Evolutionary conservation across 92 coral and sea anemone species (phyloP).

Genomic region (Bergia sp.): DNA sequence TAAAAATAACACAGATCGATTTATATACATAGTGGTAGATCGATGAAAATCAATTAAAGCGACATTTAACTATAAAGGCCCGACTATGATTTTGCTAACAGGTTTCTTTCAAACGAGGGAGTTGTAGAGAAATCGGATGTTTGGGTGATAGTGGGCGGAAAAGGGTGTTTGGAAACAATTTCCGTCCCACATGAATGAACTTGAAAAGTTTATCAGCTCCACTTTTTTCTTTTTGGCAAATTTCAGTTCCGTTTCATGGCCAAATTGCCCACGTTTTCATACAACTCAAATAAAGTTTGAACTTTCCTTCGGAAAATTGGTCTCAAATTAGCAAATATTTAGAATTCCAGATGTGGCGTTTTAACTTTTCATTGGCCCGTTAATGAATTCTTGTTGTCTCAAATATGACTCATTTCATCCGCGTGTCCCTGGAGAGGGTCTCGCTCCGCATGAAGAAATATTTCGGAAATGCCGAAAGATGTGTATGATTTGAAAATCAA

Average conservation of each 20-base stretch:
- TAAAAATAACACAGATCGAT: not conserved
- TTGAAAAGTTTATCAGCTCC: not conserved
- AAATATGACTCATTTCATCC: slow-evolving; percentile 21
- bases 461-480: slow-evolving; percentile 48
- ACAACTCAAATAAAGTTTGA: not conserved
- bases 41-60: not conserved
- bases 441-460: slow-evolving; percentile 40
- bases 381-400: slow-evolving; percentile 21
- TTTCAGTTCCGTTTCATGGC: not conserved
- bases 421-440: slow-evolving; percentile 48
- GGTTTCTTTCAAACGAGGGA: slow-evolving; percentile 5
- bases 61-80: not conserved
- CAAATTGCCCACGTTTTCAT: not conserved
- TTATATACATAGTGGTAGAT: not conserved
- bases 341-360: slow-evolving; percentile 13
- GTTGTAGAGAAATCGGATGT: not conserved
- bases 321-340: slow-evolving; percentile 27
- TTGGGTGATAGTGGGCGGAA: not conserved
- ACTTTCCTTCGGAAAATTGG: not conserved
- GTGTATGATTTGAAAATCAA: slow-evolving; percentile 12
- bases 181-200: not conserved
- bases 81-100: not conserved
- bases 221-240: not conserved
- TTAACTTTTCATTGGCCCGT: slow-evolving; percentile 15
- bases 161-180: not conserved